Percentiles rank a stretch among this genome's conserved stretches.
Conservation (phyloP, 2,797 vertebrate species). For the Sebastes taczanowskii region DNA sequence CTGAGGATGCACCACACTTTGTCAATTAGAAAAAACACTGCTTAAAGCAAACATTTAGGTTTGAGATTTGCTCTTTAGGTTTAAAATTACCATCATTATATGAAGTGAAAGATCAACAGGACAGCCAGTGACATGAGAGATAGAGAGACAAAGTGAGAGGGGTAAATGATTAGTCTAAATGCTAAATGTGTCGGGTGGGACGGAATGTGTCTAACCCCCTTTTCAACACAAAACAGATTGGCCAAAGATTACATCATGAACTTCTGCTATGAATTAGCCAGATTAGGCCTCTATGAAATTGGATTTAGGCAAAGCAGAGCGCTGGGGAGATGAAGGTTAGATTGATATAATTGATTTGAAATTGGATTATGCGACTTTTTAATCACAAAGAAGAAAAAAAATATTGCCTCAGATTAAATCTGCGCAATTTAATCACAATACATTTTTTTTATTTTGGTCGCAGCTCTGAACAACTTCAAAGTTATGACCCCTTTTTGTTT, state of each 20-base stretch:
- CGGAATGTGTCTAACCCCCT: constrained; percentile 64
- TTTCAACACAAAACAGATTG: constrained; percentile 73
- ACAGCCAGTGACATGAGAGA: constrained; percentile 2
- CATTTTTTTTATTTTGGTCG: background rate
- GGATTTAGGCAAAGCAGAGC: constrained; percentile 74
- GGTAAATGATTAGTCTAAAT: constrained; percentile 62
- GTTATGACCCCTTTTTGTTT: constrained; percentile 1
- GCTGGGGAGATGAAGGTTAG: constrained; percentile 73
- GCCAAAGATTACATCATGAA: constrained; percentile 79
- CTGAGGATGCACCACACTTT: constrained; percentile 4
- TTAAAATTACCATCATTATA: constrained; percentile 42
- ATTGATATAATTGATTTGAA: constrained; percentile 79
- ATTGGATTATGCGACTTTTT: constrained; percentile 77
- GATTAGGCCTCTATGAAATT: constrained; percentile 80
- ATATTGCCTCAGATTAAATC: constrained; percentile 50
- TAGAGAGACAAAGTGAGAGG: constrained; percentile 17
- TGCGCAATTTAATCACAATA: constrained; percentile 36
- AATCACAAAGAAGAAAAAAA: constrained; percentile 49
- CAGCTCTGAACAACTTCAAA: constrained; percentile 30
- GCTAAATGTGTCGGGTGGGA: constrained; percentile 65
- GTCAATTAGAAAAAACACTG: background rate
- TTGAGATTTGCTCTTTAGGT: background rate
- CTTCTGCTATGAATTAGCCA: constrained; percentile 80
- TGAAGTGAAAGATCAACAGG: background rate
- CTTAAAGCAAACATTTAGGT: constrained; percentile 12